phyloP scores from a whole-genome alignment of 2,797 vertebrate species.

The Ceryle rudis region DNA sequence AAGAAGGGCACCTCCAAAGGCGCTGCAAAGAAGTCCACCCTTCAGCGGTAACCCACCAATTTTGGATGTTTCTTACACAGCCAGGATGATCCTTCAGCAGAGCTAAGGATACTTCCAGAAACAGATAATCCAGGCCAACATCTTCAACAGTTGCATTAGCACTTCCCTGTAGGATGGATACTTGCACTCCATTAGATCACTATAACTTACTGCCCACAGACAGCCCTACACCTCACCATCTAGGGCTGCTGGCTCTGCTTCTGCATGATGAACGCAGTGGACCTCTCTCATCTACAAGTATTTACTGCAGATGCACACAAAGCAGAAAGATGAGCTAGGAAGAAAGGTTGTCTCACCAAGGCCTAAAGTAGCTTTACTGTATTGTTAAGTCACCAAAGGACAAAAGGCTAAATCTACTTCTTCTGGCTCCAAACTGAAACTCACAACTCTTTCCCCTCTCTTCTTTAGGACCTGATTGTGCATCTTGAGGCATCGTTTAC shows the following conservation, averaged over 20 bases:
- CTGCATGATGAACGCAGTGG: background rate
- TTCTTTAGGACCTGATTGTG: background rate
- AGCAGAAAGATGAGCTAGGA: background rate
- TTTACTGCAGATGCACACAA: background rate
- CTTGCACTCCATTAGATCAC: background rate
- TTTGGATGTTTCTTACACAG: background rate
- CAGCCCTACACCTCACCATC: background rate
- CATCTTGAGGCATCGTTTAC: background rate
- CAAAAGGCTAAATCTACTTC: background rate
- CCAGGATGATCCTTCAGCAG: background rate
- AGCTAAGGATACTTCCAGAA: background rate
- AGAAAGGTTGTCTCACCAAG: background rate
- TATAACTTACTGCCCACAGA: background rate
- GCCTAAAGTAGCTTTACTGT: background rate
- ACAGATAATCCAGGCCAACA: accelerated
- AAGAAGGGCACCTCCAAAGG: background rate
- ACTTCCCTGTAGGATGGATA: background rate
- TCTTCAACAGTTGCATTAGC: background rate
- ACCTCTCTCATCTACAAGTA: background rate
- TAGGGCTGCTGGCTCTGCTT: background rate
- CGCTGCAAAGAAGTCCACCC: background rate
- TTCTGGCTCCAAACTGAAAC: background rate
- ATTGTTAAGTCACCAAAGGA: background rate
- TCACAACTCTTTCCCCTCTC: background rate
- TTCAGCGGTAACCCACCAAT: background rate